Percentiles rank a stretch among this genome's conserved stretches.
Conservation (phyloP, 2,113 vertebrate genomes). For the Thomomys bottae region DNA sequence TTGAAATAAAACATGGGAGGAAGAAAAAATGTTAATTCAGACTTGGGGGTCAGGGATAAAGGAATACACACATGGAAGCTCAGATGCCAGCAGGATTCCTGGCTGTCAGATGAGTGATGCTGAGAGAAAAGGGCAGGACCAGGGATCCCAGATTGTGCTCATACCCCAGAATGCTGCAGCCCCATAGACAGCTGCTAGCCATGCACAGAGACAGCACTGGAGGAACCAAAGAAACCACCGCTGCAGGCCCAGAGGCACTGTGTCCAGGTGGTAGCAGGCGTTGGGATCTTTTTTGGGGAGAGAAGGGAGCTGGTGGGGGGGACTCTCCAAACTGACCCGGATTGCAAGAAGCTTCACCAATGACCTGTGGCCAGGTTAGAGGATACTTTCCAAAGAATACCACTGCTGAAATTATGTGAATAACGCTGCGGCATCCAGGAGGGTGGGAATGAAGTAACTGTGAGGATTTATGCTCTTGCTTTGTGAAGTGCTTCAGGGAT, state of each 20-base stretch:
- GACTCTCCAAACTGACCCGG: not conserved
- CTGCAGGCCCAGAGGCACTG: rapidly evolving
- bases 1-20: not conserved
- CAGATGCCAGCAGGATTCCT: rapidly evolving
- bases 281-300: not conserved
- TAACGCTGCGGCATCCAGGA: not conserved
- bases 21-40: not conserved
- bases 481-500: constrained; percentile 3
- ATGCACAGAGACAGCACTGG: not conserved
- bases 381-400: constrained; percentile 4
- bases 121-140: rapidly evolving
- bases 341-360: not conserved
- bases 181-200: not conserved
- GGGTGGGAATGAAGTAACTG: not conserved
- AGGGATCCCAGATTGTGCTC: rapidly evolving
- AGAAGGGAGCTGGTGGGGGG: rapidly evolving
- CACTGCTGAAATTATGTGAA: constrained; percentile 43
- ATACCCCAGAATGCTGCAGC: rapidly evolving
- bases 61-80: not conserved
- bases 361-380: constrained; percentile 37
- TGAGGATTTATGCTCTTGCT: not conserved
- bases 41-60: no score
- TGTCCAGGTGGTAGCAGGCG: not conserved
- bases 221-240: not conserved
- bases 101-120: rapidly evolving